phyloP scores from a whole-genome alignment of 2,797 vertebrate genomes.

The Acestrorhynchus altus region DNA sequence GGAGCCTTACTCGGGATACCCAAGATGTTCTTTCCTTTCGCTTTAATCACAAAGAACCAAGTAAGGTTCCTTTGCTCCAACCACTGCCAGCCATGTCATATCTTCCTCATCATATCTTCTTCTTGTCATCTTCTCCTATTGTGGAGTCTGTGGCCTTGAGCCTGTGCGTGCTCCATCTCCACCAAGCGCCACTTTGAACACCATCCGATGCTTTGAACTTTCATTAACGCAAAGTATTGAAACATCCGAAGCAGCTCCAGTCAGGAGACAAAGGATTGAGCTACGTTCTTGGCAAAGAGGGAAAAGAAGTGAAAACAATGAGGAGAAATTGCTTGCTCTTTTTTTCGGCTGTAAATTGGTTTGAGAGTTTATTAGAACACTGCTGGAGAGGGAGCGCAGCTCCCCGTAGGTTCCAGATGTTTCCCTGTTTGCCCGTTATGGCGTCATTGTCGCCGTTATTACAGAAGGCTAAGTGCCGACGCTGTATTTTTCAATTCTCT shows the following conservation, averaged over 20 bases:
- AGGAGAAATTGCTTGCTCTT: not conserved
- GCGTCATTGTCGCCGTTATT: constrained; percentile 23
- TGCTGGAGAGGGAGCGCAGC: constrained; percentile 6
- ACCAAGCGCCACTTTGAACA: not conserved
- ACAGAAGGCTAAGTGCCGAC: constrained; percentile 6
- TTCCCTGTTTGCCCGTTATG: constrained; percentile 19
- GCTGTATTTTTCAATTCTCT: constrained; percentile 7
- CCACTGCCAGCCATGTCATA: not conserved
- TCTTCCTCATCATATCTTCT: not conserved
- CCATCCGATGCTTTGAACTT: constrained; percentile 16
- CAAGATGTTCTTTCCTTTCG: not conserved
- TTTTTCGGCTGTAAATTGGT: constrained; percentile 23
- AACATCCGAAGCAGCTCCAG: not conserved
- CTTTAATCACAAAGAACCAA: constrained; percentile 10
- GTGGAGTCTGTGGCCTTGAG: not conserved
- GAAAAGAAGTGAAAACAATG: not conserved
- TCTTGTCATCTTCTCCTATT: not conserved
- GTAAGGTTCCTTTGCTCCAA: constrained; percentile 10
- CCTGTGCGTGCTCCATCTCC: not conserved
- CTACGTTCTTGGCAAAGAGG: not conserved
- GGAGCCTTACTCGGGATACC: too few relatives aligned
- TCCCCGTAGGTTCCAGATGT: constrained; percentile 43
- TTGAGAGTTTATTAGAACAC: constrained; percentile 19
- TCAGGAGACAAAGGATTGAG: constrained; percentile 10
- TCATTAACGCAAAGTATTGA: not conserved